phyloP scores from a whole-genome alignment of 2,113 vertebrate genomes.

The Pavo muticus region DNA sequence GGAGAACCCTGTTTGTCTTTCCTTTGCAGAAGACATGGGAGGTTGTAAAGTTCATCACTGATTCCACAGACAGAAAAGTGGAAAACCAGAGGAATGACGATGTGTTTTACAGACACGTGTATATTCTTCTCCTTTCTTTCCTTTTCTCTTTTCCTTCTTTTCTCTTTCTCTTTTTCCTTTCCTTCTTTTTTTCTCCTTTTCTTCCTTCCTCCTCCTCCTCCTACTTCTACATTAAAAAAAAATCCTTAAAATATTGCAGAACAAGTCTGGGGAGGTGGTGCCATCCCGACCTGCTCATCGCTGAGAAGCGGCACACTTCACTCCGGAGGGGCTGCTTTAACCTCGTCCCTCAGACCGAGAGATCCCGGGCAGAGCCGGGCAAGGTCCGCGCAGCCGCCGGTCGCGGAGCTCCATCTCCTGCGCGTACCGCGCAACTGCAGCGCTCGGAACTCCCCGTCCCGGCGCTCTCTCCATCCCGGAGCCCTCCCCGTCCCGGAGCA shows the following conservation, averaged over 20 bases:
- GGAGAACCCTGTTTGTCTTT: not conserved
- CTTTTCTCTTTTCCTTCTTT: not conserved
- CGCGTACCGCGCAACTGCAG: not conserved
- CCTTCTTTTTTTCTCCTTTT: not conserved
- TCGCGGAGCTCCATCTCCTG: slow-evolving; percentile 61
- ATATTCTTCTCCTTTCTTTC: not conserved
- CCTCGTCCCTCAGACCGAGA: rapidly evolving
- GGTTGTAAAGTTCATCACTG: not conserved
- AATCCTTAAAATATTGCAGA: no score
- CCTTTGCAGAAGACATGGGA: not conserved
- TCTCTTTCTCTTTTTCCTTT: not conserved
- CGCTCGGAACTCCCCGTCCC: no score
- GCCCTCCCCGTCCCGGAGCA: no score
- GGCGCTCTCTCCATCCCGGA: no score
- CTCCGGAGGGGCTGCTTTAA: not conserved
- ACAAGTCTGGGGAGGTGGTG: no score
- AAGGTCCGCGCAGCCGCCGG: not conserved
- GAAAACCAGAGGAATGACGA: not conserved
- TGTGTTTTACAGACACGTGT: not conserved
- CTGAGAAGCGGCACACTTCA: not conserved
- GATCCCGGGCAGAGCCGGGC: no score
- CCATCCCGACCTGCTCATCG: no score
- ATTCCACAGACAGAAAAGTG: not conserved
- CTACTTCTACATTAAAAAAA: not conserved
- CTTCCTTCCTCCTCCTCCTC: not conserved